A percentile compares a stretch with the other conserved stretches of the same genome.
These are phyloP conservation scores for Mystacides longicornis DNA, from an alignment of 2,888 invertebrate genomes.

Conservation along the genomic window DNA sequence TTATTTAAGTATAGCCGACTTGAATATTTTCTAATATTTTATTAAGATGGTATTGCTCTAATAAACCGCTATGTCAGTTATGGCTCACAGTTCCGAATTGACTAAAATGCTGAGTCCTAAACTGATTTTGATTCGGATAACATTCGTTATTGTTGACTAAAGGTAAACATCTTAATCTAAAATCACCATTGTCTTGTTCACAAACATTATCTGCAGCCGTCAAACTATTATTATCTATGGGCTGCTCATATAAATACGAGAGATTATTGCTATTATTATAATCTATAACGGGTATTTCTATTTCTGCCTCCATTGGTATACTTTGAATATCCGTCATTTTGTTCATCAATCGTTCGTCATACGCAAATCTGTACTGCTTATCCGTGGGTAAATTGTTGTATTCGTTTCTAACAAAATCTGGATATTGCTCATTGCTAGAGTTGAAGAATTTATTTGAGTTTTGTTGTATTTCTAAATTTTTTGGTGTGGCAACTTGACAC, in stretches of 20 bases:
- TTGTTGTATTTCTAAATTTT: constrained; percentile 13
- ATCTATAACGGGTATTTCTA: constrained; percentile 35
- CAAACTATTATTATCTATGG: constrained; percentile 5
- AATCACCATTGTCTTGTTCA: constrained; percentile 19
- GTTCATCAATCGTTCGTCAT: constrained; percentile 26
- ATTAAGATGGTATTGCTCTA: too few relatives aligned
- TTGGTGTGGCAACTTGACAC: constrained; percentile 6
- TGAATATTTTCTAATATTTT: too few relatives aligned
- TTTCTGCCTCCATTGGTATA: constrained; percentile 33
- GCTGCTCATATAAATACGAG: constrained; percentile 24
- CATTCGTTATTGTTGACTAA: constrained; percentile 19
- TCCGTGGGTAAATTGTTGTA: constrained; percentile 28
- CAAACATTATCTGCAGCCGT: constrained; percentile 10
- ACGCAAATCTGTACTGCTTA: constrained; percentile 26
- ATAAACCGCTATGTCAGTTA: constrained; percentile 10
- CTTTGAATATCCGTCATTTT: constrained; percentile 30
- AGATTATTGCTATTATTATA: constrained; percentile 27
- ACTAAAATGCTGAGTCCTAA: constrained; percentile 21
- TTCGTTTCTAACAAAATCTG: constrained; percentile 17
- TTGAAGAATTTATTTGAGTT: constrained; percentile 18
- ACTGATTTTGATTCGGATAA: constrained; percentile 21
- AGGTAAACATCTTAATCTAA: constrained; percentile 20
- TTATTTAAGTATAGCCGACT: too few relatives aligned
- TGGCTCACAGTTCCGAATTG: constrained; percentile 23
- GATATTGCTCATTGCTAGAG: constrained; percentile 14